Evolutionary conservation across 2,797 vertebrate species (phyloP), one percentile per base, ranked within the genome.

Genomic region (Borostomias antarcticus): DNA sequence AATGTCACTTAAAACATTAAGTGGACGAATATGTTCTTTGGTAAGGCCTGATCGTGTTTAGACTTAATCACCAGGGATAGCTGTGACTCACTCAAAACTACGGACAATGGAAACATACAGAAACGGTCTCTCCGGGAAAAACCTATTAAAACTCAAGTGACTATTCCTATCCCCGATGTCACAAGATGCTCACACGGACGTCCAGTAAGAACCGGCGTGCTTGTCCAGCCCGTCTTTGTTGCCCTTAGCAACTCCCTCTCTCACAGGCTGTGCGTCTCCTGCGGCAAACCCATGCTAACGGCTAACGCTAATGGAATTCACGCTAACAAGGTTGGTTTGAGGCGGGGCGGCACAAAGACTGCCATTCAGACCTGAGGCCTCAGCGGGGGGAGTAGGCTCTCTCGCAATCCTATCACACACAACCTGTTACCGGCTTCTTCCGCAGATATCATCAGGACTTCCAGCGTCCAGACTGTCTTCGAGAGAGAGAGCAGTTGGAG

Each of bases 111-210:
- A 58, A 58, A 57, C 5, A 37, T 9, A 37, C 3, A n/a, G 1
- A 19, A 11, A 37, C 13, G 11, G 37, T 19, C 56, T 60, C 58
- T 54, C 33, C 52, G 62, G 64, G 82, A 78, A 78, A 53, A 19
- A 70, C 66, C 86, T 81, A 83, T 73, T 69, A 58, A 82, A 64
- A 48, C 77, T 84, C 83, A 82, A 76, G 86, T 82, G 84, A 82
- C 85, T 77, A 76, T 33, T 43, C 52, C 32, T 19, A 59, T 64
- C 30, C 45, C 54, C 37, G 23, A 45, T 28, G 72, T 79, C 80
- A 84, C 77, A 81, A 77, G 78, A 76, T 64, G 48, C 29, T 61
- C 26, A 29, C 63, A 25, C 66, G 71, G 75, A 70, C 69, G n/a
- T n/a, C n/a, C n/a, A n/a, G n/a, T n/a, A 79, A 54, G 69, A 76